Conservation (phyloP, 1,140 invertebrate genomes). For the Diprion similis region DNA sequence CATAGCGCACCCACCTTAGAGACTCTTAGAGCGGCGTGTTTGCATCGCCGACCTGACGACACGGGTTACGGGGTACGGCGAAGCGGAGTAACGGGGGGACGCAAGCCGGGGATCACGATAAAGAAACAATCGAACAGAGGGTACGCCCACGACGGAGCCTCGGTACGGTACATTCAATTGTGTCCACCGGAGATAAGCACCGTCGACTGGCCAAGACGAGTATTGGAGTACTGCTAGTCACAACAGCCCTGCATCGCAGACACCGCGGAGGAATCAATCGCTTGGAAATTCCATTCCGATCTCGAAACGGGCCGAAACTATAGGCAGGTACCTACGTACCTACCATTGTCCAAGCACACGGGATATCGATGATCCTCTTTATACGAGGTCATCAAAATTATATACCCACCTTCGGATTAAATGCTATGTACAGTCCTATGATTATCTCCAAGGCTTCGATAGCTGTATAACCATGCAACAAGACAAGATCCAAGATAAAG, state of each 20-base stretch:
- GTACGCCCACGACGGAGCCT: conserved; percentile 41
- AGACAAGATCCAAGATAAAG: too few species aligned
- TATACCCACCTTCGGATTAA: too few species aligned
- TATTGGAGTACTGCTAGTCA: not conserved
- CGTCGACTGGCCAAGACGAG: not conserved
- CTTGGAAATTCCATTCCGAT: not conserved
- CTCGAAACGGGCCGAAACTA: not conserved
- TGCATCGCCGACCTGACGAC: not conserved
- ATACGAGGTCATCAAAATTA: not conserved
- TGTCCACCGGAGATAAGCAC: conserved; percentile 11
- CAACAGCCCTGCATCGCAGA: not conserved
- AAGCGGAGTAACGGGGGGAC: conserved; percentile 10
- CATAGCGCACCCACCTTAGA: not conserved
- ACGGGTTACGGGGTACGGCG: not conserved
- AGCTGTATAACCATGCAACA: too few species aligned
- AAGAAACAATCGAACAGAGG: conserved; percentile 53
- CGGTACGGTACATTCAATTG: conserved; percentile 45
- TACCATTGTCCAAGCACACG: not conserved
- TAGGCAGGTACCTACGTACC: not conserved
- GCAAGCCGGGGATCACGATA: conserved; percentile 43
- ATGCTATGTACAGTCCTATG: too few species aligned
- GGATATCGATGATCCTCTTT: not conserved
- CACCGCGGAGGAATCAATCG: not conserved
- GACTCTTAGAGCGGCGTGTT: not conserved
- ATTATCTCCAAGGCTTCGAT: too few species aligned